Evolutionary conservation across 2,113 vertebrate species (phyloP).

Genomic region (Grus americana): DNA sequence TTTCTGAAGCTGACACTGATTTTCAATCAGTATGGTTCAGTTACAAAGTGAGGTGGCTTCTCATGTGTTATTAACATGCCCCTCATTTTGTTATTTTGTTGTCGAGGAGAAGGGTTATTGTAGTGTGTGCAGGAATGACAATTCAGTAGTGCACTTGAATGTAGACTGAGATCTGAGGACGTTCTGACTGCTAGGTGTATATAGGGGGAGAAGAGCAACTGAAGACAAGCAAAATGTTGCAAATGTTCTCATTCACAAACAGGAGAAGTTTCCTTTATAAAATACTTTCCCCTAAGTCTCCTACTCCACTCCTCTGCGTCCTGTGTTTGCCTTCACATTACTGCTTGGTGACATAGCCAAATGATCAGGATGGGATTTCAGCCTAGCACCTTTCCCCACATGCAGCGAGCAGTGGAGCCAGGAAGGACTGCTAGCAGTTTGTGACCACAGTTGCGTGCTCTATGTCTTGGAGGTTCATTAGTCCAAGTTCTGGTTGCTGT

Average conservation of each 20-base stretch:
- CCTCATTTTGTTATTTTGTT: background rate
- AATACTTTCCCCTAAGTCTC: background rate
- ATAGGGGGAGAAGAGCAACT: background rate
- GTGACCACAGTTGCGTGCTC: background rate
- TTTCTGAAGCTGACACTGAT: background rate
- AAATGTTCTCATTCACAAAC: background rate
- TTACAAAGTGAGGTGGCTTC: background rate
- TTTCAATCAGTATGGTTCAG: background rate
- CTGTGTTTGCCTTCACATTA: background rate
- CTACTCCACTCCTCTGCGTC: background rate
- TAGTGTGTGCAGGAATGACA: background rate
- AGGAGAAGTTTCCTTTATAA: background rate
- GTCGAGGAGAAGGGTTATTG: background rate
- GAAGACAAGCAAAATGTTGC: background rate
- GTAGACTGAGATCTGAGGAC: background rate
- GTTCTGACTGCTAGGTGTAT: background rate
- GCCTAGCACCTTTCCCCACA: background rate
- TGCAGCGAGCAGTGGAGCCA: accelerated
- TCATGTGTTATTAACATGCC: background rate
- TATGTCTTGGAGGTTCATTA: too few species aligned
- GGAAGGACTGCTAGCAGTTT: background rate
- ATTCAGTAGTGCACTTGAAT: background rate
- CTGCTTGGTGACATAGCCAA: background rate
- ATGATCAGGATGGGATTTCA: background rate
- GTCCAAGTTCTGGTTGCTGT: background rate